Evolutionary conservation across 2,888 invertebrate species (phyloP).

Genomic region (Ellobium chinense): DNA sequence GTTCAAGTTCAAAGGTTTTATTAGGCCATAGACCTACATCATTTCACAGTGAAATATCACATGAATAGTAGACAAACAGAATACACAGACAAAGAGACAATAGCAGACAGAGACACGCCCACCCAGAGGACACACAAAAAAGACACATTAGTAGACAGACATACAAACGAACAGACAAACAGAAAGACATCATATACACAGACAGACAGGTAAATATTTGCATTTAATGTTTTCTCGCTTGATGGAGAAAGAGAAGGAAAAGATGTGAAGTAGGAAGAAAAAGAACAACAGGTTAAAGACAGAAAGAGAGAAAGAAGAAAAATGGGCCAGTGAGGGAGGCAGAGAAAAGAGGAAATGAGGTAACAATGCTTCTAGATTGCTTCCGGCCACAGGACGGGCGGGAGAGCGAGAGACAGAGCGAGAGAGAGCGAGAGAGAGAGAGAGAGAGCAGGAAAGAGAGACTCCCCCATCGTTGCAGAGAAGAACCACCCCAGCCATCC

Average conservation of each 20-base stretch:
- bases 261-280: neutral
- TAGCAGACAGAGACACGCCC: neutral
- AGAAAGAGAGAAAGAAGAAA: neutral
- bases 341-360: neutral
- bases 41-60: too few species aligned
- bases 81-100: neutral
- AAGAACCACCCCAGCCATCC: too few species aligned
- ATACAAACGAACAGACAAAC: neutral
- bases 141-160: neutral
- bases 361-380: too few species aligned
- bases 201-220: constrained; percentile 10
- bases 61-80: neutral
- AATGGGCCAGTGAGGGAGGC: neutral
- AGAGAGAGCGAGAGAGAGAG: neutral
- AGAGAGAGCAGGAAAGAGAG: too few species aligned
- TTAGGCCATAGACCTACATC: too few species aligned
- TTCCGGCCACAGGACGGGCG: too few species aligned
- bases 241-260: neutral
- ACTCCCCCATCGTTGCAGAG: too few species aligned
- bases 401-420: neutral
- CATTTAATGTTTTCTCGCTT: neutral
- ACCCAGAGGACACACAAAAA: neutral
- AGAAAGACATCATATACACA: neutral
- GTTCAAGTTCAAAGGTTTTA: too few species aligned
- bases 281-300: neutral